Evolutionary conservation across 23 tunicate genomes (phyloP).

Genomic region (Phallusia fumigata): DNA sequence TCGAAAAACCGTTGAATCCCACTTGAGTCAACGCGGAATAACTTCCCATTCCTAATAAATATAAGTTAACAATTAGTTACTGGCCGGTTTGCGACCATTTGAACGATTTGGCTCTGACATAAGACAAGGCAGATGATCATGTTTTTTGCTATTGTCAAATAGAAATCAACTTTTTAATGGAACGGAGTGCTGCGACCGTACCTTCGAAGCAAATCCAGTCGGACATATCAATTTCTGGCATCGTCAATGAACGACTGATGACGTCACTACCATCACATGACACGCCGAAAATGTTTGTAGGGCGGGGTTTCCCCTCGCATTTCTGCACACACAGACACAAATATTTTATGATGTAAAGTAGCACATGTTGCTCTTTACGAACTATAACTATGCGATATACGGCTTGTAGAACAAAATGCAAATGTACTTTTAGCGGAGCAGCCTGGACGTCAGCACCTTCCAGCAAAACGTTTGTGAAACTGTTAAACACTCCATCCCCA

Average conservation of each 20-base stretch:
- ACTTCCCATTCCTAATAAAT: neutral
- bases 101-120: too few species aligned
- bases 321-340: too few species aligned
- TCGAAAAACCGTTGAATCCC: neutral
- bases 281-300: conserved; percentile 37
- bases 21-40: neutral
- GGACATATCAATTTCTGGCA: conserved; percentile 39
- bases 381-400: too few species aligned
- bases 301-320: neutral
- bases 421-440: neutral
- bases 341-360: too few species aligned
- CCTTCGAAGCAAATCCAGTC: conserved; percentile 55
- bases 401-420: too few species aligned
- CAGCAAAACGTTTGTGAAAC: neutral
- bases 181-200: too few species aligned
- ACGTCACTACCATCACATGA: conserved; percentile 44
- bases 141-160: too few species aligned
- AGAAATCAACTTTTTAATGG: too few species aligned
- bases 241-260: neutral
- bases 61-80: too few species aligned
- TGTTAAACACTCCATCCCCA: neutral
- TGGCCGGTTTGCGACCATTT: too few species aligned
- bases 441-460: neutral
- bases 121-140: too few species aligned
- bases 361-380: too few species aligned